Evolutionary conservation across 2,113 vertebrate species (phyloP), one percentile per base, ranked within the genome.

Genomic region (Pangasianodon hypophthalmus): DNA sequence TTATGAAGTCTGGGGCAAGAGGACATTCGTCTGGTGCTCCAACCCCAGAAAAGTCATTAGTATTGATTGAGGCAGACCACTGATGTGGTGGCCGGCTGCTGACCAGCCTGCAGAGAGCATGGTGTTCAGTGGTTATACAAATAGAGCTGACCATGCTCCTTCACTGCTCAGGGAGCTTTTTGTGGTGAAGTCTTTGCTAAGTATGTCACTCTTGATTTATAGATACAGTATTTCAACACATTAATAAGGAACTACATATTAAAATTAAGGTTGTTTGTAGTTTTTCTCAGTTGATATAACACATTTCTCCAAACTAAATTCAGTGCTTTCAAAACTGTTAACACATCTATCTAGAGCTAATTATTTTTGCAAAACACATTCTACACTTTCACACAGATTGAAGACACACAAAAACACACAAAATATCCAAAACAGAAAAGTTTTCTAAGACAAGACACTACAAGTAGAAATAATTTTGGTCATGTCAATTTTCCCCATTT

Each of bases 41-140:
- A 95, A 93, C 85, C 82, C 26, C 90, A 95, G 29, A 93, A 92
- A 96, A 94, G 93, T 94, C 91, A 93, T 96, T 96, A 95, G 95
- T 96, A 96, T 96, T 94, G 96, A 96, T 94, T 93, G 92, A 93
- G 92, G 90, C 91, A 89, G 83, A 73, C 52, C 91, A 92, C 92
- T 95, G 94, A 95, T 93, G 94, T 94, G 94, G 94, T 85, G 93
- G 91, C 89, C 91, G 91, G 91, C 92, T 91, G 89, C 87, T 73
- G 91, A 89, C 91, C 92, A 91, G 90, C 87, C 88, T 89, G 85
- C 73, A 84, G 90, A 90, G 89, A 83, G 90, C 89, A 19, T 56
- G 90, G 92, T 91, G 90, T 79, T 85, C 93, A 93, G 88, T 85
- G 79, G 90, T 86, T 86, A 87, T 56, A 69, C 54, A 80, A 88